Conservation (phyloP, 1,140 invertebrate genomes). For the Magallana gigas region DNA sequence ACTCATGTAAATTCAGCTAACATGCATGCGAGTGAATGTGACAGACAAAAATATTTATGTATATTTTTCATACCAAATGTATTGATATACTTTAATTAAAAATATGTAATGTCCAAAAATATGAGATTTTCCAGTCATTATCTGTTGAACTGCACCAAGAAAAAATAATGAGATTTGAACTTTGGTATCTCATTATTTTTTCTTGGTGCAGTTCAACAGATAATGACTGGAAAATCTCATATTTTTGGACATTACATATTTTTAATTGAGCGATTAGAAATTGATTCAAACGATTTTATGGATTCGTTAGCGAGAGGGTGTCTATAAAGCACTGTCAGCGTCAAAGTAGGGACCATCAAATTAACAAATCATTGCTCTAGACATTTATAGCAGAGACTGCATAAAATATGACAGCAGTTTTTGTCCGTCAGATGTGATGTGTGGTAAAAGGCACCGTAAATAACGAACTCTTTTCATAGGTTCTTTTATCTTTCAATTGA, state of each 20-base stretch:
- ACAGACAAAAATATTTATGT: too few species aligned
- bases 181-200: background rate
- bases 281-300: background rate
- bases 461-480: background rate
- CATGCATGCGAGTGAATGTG: too few species aligned
- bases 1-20: too few species aligned
- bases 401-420: background rate
- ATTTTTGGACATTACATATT: too few species aligned
- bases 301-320: background rate
- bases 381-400: background rate
- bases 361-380: background rate
- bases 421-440: background rate
- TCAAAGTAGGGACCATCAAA: background rate
- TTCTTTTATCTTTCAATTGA: too few species aligned
- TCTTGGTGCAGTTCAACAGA: background rate
- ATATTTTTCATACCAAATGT: too few species aligned
- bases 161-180: background rate
- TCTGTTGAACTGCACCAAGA: background rate
- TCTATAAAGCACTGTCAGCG: background rate
- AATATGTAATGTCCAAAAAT: too few species aligned
- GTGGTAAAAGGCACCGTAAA: background rate
- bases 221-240: too few species aligned
- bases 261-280: slow-evolving; percentile 1
- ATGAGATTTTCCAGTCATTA: too few species aligned
- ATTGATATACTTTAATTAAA: too few species aligned